A percentile compares a stretch with the other conserved stretches of the same genome.
Conservation (phyloP, 2,797 vertebrate species). For the Alcedo atthis region DNA sequence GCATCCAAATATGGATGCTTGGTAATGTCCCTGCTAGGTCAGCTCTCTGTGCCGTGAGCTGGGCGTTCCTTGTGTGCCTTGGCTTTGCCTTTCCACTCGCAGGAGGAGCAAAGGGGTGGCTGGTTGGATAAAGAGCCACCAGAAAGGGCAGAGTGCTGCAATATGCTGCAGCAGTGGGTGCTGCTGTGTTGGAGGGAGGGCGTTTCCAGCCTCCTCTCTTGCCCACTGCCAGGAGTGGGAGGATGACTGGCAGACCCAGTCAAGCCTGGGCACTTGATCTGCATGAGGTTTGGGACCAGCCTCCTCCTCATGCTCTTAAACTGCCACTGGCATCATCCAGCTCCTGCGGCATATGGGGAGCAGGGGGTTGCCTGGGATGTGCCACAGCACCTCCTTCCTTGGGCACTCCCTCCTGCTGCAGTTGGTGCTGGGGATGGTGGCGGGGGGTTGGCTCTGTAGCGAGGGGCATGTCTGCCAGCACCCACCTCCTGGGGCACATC, state of each 20-base stretch:
- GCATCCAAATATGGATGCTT: rapidly evolving
- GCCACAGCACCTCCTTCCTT: not conserved
- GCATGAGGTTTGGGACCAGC: not conserved
- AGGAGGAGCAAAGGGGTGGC: rapidly evolving
- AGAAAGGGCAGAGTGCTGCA: not conserved
- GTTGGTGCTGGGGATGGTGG: not conserved
- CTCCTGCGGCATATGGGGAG: rapidly evolving
- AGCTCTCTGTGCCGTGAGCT: not conserved
- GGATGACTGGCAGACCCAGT: not conserved
- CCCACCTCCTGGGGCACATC: not conserved
- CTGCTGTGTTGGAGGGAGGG: not conserved
- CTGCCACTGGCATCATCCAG: rapidly evolving
- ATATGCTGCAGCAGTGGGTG: rapidly evolving
- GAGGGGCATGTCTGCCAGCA: rapidly evolving
- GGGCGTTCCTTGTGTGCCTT: rapidly evolving
- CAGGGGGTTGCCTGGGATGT: not conserved
- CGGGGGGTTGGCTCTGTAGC: no score
- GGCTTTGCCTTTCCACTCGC: not conserved
- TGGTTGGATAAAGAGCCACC: not conserved
- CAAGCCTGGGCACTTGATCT: not conserved
- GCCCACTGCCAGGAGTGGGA: rapidly evolving
- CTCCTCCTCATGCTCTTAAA: not conserved
- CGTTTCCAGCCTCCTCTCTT: not conserved
- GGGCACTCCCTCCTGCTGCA: no score
- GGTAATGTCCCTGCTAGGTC: not conserved